These are phyloP conservation scores for Drosophila histrio DNA, from an alignment of 2,888 invertebrate genomes.

Conservation along the genomic window DNA sequence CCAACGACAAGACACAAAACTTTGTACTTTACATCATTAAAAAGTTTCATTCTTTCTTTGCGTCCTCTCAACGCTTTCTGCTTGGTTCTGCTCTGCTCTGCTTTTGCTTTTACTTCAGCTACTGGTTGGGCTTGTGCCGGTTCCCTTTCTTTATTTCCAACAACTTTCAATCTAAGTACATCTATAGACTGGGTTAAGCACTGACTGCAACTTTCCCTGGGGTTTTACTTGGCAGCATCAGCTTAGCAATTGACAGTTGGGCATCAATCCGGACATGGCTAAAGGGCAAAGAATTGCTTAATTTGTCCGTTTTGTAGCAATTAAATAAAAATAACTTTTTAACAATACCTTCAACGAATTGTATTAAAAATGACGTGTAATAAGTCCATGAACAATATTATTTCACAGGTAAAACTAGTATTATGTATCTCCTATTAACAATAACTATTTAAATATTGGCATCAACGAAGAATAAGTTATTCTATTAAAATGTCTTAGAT, in stretches of 20 bases:
- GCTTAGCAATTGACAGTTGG: slow-evolving; percentile 72
- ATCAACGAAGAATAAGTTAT: no score
- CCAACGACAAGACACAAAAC: slow-evolving; percentile 77
- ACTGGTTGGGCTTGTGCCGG: slow-evolving; percentile 10
- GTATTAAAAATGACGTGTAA: slow-evolving; percentile 3
- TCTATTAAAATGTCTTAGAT: no score
- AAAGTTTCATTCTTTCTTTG: slow-evolving; percentile 77
- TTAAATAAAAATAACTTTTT: slow-evolving; percentile 46
- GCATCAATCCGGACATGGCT: slow-evolving; percentile 61
- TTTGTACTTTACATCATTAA: slow-evolving; percentile 83
- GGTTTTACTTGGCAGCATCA: slow-evolving; percentile 39
- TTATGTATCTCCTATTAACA: no score
- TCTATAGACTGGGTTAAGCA: slow-evolving; percentile 69
- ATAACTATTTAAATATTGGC: no score
- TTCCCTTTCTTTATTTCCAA: slow-evolving; percentile 14
- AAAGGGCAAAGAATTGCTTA: slow-evolving; percentile 47
- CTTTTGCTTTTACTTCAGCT: slow-evolving; percentile 11
- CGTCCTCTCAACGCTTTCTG: slow-evolving; percentile 38
- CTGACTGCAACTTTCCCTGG: slow-evolving; percentile 50
- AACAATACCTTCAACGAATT: slow-evolving; percentile 35
- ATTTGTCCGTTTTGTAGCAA: slow-evolving; percentile 65
- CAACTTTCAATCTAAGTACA: slow-evolving; percentile 58
- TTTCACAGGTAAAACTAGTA: slow-evolving; percentile 6
- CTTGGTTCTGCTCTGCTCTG: slow-evolving; percentile 2
- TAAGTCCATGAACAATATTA: slow-evolving; percentile 6